These are phyloP conservation scores for Coracopsis vasa DNA, from an alignment of 2,113 vertebrate genomes.

Conservation along the genomic window DNA sequence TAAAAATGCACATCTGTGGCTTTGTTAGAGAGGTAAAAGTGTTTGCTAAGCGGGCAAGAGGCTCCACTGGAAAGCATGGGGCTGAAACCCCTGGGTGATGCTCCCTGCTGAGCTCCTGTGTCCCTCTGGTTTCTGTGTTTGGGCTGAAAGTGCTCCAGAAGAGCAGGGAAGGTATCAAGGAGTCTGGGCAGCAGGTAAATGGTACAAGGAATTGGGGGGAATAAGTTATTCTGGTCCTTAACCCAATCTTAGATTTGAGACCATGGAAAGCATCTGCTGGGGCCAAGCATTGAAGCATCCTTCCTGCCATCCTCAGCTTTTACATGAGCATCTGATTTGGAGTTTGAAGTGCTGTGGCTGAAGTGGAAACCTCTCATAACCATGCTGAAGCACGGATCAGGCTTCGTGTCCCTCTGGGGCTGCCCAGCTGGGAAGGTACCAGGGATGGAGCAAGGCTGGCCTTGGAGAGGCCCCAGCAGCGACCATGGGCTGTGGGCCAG, in stretches of 20 bases:
- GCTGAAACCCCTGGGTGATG: neutral
- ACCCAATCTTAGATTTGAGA: neutral
- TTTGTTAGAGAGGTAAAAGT: neutral
- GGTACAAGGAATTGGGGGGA: neutral
- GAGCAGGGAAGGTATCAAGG: too few relatives aligned
- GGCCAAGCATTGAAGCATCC: accelerated
- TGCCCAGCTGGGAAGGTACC: neutral
- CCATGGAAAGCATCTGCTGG: neutral
- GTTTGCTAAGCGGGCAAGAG: neutral
- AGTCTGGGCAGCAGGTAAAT: neutral
- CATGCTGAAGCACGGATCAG: neutral
- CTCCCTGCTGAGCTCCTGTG: neutral
- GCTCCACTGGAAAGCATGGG: neutral
- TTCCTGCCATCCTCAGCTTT: neutral
- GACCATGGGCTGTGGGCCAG: neutral
- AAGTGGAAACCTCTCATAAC: neutral
- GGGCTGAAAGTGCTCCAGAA: neutral
- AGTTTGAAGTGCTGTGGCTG: accelerated
- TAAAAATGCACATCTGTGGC: neutral
- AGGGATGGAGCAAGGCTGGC: neutral
- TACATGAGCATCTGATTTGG: accelerated
- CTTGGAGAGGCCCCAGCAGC: neutral
- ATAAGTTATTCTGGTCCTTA: neutral
- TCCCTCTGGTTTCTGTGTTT: neutral
- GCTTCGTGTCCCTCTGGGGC: neutral